Evolutionary conservation across 1,140 invertebrate species (phyloP).

Genomic region (Magallana ariakensis): DNA sequence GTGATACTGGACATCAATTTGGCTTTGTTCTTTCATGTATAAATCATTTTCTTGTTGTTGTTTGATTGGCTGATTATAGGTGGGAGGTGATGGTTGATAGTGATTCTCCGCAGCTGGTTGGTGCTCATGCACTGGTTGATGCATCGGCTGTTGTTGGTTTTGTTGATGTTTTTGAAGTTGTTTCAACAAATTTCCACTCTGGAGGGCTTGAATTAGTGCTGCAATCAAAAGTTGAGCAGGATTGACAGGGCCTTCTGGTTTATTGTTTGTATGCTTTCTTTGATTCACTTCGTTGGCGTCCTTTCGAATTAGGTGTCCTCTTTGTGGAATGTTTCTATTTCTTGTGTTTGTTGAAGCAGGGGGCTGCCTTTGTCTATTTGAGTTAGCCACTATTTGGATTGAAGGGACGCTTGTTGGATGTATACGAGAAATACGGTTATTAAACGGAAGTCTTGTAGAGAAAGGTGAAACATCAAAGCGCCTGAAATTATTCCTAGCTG

Average conservation of each 20-base stretch:
- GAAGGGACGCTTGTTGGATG: not conserved
- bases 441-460: conserved; percentile 3
- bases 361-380: not conserved
- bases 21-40: not conserved
- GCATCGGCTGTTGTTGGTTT: not conserved
- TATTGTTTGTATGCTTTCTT: not conserved
- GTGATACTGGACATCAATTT: not conserved
- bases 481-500: not conserved
- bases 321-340: not conserved
- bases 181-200: conserved; percentile 1
- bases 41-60: not conserved
- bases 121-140: not conserved
- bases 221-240: not conserved
- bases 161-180: not conserved
- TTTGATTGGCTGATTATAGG: not conserved
- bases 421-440: not conserved
- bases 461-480: conserved; percentile 7
- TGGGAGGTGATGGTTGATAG: not conserved
- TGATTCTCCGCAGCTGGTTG: too few relatives aligned
- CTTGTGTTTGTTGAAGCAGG: not conserved
- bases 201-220: not conserved
- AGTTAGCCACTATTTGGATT: not conserved
- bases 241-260: not conserved
- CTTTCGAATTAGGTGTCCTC: not conserved
- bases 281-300: not conserved